A percentile compares a stretch with the other conserved stretches of the same genome.
Evolutionary conservation across 2,888 invertebrate genomes (phyloP).

Genomic region (Stegana nigrithorax): DNA sequence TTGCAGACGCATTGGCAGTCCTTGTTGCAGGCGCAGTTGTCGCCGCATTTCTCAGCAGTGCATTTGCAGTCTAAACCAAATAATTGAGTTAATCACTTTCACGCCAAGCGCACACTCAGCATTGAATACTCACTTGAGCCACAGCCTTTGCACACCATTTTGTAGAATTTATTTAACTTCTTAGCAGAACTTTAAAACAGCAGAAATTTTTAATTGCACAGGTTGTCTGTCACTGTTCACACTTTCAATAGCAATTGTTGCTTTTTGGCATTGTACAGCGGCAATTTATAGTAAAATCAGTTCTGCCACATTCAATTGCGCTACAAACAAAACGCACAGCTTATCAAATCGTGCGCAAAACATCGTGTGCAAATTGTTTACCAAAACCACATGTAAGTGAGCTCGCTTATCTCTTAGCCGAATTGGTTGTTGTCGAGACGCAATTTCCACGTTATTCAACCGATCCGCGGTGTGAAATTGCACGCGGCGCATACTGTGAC

Average conservation of each 20-base stretch:
- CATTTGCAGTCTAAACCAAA: conserved; percentile 43
- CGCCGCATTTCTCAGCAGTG: conserved; percentile 41
- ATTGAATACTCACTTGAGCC: conserved; percentile 39
- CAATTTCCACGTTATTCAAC: conserved; percentile 14
- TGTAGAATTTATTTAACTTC: conserved; percentile 20
- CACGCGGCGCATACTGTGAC: conserved; percentile 39
- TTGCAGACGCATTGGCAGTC: conserved; percentile 51
- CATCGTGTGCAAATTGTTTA: conserved; percentile 25
- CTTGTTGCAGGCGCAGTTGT: conserved; percentile 45
- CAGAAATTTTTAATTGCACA: conserved; percentile 2
- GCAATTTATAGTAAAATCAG: conserved; percentile 25
- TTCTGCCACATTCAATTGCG: neutral
- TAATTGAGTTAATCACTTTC: neutral
- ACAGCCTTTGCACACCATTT: conserved; percentile 52
- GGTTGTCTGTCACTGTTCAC: conserved; percentile 23
- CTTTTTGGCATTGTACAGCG: neutral
- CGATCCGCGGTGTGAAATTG: conserved; percentile 22
- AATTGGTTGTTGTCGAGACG: conserved; percentile 29
- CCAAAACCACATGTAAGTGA: conserved; percentile 1
- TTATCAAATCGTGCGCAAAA: conserved; percentile 47
- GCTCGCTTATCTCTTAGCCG: neutral
- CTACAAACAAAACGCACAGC: conserved; percentile 16
- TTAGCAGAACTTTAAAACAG: no score
- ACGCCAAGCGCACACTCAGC: neutral
- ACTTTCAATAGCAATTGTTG: conserved; percentile 19